Evolutionary conservation across 2,113 vertebrate genomes (phyloP).

Genomic region (Toxostoma redivivum): DNA sequence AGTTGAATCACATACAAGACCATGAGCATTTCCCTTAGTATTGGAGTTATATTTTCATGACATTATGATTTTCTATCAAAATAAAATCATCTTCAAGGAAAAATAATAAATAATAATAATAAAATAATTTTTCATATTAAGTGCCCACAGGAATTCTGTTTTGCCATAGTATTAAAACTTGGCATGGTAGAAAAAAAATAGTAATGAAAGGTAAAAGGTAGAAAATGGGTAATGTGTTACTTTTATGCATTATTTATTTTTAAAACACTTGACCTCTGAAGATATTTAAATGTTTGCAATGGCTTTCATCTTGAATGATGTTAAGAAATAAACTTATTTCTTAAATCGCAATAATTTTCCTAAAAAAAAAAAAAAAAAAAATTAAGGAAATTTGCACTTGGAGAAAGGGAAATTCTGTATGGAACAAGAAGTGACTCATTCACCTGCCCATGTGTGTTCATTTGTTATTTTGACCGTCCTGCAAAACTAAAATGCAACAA

Average conservation of each 20-base stretch:
- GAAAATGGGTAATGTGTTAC: background rate
- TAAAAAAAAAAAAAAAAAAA: background rate
- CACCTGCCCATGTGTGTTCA: background rate
- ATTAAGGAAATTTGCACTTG: background rate
- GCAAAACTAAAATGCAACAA: background rate
- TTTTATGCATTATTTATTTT: background rate
- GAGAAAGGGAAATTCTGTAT: background rate
- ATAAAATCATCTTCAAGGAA: background rate
- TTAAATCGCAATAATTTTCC: background rate
- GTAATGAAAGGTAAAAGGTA: too few species aligned
- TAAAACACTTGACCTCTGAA: background rate
- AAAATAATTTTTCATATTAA: background rate
- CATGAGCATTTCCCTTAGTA: background rate
- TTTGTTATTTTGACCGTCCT: background rate
- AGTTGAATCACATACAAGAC: background rate
- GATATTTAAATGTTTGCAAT: background rate
- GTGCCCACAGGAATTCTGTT: background rate
- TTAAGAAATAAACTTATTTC: background rate
- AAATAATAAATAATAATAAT: background rate
- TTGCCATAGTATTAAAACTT: background rate
- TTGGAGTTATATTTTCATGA: background rate
- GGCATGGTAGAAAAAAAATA: background rate
- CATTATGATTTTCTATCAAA: background rate
- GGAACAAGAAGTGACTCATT: background rate
- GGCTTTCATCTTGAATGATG: background rate